Evolutionary conservation across 2,113 vertebrate genomes (phyloP), one percentile per base, ranked within the genome.

Genomic region (Myrmophylax atrothorax): DNA sequence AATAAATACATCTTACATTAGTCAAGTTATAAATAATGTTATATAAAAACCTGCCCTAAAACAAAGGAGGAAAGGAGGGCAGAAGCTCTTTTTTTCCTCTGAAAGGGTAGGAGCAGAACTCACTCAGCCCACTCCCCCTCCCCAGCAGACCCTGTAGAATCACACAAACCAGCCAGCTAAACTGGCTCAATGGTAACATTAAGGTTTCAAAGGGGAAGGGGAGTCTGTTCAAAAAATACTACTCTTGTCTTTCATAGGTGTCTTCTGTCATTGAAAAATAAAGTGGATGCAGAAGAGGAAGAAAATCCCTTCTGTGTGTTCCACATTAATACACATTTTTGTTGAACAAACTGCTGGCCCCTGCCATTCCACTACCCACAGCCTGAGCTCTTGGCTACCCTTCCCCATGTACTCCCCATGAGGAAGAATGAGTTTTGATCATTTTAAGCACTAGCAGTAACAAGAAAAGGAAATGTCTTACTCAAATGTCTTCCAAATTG

Each of bases 401-500:
- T 88, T 97, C 76, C 56, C 81, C 52, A 35, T 60, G 46, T 53
- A 66, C 31, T 92, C 83, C 42, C 55, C 59, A 50, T 46, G 19
- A 35, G 33, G 69, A 86, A 80, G 33, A 47, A 80, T 47, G 80
- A 49, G 53, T 94, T 96, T 94, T 94, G 90, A 91, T 95, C 73
- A 95, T 86, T 95, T 93, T 69, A 63, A 80, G 69, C 76, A 94
- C 81, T 87, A 96, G 94, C 93, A 96, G 91, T 66, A 96, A 91
- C 67, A 50, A 42, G 84, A 90, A 97, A 95, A 94, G 23, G 63
- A 92, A 95, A 80, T 25, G 24, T 90, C 49, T 58, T 68, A 84
- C 79, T 88, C 68, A 76, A 33, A 82, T 31, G 16, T 83, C 77
- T 68, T 37, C 44, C 66, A 77, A 47, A 76, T 66, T 77, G 22